A percentile compares a stretch with the other conserved stretches of the same genome.
These are phyloP conservation scores for Scomber colias DNA, from an alignment of 2,113 vertebrate genomes.

Conservation along the genomic window DNA sequence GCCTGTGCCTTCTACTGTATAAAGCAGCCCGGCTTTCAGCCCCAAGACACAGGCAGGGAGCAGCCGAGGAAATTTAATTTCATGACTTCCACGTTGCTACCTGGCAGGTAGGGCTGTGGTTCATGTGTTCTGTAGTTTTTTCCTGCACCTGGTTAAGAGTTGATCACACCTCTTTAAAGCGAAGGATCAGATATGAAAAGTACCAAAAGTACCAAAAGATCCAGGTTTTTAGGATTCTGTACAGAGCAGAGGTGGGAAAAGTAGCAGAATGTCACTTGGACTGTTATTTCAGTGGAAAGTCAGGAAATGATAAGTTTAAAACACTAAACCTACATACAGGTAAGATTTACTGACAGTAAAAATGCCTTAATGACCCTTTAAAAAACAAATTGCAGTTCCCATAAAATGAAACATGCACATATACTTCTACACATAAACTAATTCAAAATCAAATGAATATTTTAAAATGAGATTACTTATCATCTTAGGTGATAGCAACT, in stretches of 20 bases:
- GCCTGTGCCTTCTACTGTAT: slow-evolving; percentile 66
- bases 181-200: slow-evolving; percentile 60
- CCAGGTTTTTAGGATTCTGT: slow-evolving; percentile 16
- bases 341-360: not conserved
- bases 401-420: not conserved
- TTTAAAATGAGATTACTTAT: not conserved
- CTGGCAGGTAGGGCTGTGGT: slow-evolving; percentile 65
- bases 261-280: slow-evolving; percentile 19
- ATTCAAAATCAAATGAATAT: slow-evolving; percentile 1
- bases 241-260: not conserved
- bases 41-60: slow-evolving; percentile 71
- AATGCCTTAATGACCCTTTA: not conserved
- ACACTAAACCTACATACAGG: not conserved
- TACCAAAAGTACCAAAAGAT: slow-evolving; percentile 9
- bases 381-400: not conserved
- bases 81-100: slow-evolving; percentile 59
- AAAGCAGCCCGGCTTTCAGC: slow-evolving; percentile 62
- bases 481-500: not conserved
- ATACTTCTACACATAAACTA: not conserved
- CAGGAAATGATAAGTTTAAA: not conserved
- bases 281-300: not conserved
- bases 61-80: slow-evolving; percentile 74
- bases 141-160: slow-evolving; percentile 54
- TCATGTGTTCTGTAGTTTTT: slow-evolving; percentile 45
- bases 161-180: slow-evolving; percentile 49